These are phyloP conservation scores for Megalurothrips usitatus DNA, from an alignment of 2,888 invertebrate genomes.

Conservation along the genomic window DNA sequence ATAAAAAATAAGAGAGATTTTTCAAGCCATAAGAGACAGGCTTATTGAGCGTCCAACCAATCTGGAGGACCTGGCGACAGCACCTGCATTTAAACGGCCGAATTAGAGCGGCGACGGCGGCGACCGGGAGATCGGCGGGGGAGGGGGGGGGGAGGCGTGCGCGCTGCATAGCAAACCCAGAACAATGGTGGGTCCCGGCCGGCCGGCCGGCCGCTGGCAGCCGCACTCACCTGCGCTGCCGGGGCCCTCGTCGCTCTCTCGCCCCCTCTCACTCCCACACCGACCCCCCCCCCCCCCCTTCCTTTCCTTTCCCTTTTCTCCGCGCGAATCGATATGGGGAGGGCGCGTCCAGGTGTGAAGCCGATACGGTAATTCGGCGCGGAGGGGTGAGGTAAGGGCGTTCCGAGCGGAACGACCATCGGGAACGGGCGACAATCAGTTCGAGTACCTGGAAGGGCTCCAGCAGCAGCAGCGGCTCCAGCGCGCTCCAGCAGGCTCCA, in stretches of 20 bases:
- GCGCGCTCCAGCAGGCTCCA: too few relatives aligned
- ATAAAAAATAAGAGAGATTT: not conserved
- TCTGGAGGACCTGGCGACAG: slow-evolving; percentile 2
- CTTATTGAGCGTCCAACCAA: slow-evolving; percentile 5
- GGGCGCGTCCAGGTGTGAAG: slow-evolving; percentile 13
- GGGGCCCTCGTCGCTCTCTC: not conserved
- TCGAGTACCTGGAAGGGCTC: slow-evolving; percentile 14
- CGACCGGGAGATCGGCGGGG: not conserved
- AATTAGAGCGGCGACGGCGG: not conserved
- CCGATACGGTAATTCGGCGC: slow-evolving; percentile 22
- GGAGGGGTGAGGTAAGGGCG: not conserved
- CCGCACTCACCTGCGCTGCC: not conserved
- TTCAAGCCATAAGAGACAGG: not conserved
- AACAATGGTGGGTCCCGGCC: not conserved
- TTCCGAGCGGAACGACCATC: not conserved
- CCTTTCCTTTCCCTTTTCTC: too few relatives aligned
- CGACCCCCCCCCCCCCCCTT: too few relatives aligned
- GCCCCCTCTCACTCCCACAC: not conserved
- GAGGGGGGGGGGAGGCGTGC: not conserved
- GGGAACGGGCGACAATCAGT: slow-evolving; percentile 15
- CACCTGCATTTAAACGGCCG: slow-evolving; percentile 2
- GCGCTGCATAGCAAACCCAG: not conserved
- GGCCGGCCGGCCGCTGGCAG: not conserved
- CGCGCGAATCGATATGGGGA: not conserved
- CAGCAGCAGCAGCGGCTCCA: not conserved